A percentile compares a stretch with the other conserved stretches of the same genome.
Conservation (phyloP, 2,797 vertebrate genomes). For the Pampus argenteus region DNA sequence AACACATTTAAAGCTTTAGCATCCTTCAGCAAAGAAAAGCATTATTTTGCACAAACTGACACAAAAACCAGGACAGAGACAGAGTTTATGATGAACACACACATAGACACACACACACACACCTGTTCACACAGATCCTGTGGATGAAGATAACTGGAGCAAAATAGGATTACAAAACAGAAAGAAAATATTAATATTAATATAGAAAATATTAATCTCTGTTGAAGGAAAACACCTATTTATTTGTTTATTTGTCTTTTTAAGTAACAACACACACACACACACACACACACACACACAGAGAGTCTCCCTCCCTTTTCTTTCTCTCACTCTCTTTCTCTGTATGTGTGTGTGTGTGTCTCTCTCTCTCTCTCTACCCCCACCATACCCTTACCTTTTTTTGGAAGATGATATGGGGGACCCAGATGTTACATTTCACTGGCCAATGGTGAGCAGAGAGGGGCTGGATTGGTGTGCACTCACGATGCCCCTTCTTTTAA, state of each 20-base stretch:
- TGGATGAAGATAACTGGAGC: conserved; percentile 5
- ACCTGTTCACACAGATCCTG: conserved; percentile 61
- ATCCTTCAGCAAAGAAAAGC: background rate
- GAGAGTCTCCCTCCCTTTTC: background rate
- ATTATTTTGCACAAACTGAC: background rate
- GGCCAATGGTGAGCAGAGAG: conserved; percentile 85
- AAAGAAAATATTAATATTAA: too few relatives aligned
- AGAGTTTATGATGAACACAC: conserved; percentile 14
- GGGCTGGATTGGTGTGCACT: conserved; percentile 84
- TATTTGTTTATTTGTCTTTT: too few relatives aligned
- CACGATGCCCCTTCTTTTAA: conserved; percentile 82
- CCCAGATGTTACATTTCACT: conserved; percentile 80
- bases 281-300: conserved; percentile 6
- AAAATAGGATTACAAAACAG: conserved; percentile 1
- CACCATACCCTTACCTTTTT: conserved; percentile 70
- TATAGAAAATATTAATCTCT: too few relatives aligned
- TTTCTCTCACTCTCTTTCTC: conserved; percentile 5
- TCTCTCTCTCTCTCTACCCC: conserved; percentile 36
- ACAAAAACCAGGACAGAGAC: background rate
- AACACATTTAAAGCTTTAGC: background rate
- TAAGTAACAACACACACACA: conserved; percentile 7
- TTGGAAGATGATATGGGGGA: conserved; percentile 79
- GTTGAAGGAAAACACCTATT: too few relatives aligned
- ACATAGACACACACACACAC: conserved; percentile 17
- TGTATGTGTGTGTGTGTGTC: conserved; percentile 3